Evolutionary conservation across 2,888 invertebrate species (phyloP), one percentile per base, ranked within the genome.

Genomic region (Apeira syringaria): DNA sequence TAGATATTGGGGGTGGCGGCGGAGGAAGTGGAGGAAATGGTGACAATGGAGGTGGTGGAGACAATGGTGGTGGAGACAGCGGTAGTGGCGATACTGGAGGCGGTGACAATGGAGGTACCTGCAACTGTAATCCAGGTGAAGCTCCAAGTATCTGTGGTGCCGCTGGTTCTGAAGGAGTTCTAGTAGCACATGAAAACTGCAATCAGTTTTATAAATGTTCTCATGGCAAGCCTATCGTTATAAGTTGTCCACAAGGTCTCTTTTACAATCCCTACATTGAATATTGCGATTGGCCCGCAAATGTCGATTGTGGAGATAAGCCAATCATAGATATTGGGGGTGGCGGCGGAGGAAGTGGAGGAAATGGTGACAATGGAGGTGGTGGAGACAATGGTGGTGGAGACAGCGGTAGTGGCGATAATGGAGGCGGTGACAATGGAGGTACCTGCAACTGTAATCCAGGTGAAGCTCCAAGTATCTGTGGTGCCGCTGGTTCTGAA

Each of bases 171-270:
- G 35, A 47, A 1, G 47, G 45, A 25, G 12, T 49, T 24, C 32
- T 55, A 0, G 31, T 58, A 12, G 53, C 64, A 1, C 60, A 64
- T 8, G 57, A 59, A 38, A 49, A 56, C 20, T 65, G 65, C 33
- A 56, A 54, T 25, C 37, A 56, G 27, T 64, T 56, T 36, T 64
- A 61, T 17, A 42, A 50, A 15, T 64, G 64, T 20, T 28, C 34
- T 7, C 9, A 53, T 10, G 61, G 59, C 11, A 1, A 30, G 0
- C 55, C 63, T 1, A 48, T 62, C 3, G 34, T 43, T 0, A 7
- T 50, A 1, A 17, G 13, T 2, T 65, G 65, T 28, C 50, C 47
- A 3, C 10, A 10, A 0, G 15, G 9, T 5, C 47, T 65, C 0
- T 5, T 57, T 2, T 65, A 52, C 39, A 57, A 61, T 13, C 47